Percentiles rank a stretch among this genome's conserved stretches.
Evolutionary conservation across 2,888 invertebrate species (phyloP).

Genomic region (Cinara cedri): DNA sequence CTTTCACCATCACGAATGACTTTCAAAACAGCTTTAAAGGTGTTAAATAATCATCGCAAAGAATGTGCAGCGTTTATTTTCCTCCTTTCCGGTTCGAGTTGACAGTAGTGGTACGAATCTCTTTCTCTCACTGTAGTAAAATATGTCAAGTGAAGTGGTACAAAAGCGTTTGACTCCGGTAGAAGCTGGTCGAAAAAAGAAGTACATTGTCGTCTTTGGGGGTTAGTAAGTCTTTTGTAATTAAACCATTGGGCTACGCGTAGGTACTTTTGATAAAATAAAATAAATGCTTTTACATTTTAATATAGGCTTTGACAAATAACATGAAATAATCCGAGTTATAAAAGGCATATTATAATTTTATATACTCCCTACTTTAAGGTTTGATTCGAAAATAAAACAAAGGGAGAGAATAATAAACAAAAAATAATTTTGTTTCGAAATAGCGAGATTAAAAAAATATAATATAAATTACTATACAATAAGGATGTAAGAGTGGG

Average conservation of each 20-base stretch:
- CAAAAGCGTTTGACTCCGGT: background rate
- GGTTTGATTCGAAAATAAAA: background rate
- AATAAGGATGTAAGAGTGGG: no score
- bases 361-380: background rate
- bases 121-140: no score
- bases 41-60: background rate
- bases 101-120: background rate
- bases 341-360: background rate
- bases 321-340: background rate
- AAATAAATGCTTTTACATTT: background rate
- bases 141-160: background rate
- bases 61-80: background rate
- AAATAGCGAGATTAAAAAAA: no score
- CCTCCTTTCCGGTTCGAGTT: background rate
- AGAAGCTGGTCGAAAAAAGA: background rate
- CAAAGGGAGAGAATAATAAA: no score
- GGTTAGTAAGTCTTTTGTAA: conserved; percentile 1
- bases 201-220: background rate
- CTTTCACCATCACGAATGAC: no score
- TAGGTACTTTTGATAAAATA: no score
- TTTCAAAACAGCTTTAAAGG: background rate
- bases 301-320: background rate
- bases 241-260: no score
- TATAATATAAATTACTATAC: no score
- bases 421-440: no score